Evolutionary conservation across 2,113 vertebrate species (phyloP), one percentile per base, ranked within the genome.

Genomic region (Apteryx owenii): DNA sequence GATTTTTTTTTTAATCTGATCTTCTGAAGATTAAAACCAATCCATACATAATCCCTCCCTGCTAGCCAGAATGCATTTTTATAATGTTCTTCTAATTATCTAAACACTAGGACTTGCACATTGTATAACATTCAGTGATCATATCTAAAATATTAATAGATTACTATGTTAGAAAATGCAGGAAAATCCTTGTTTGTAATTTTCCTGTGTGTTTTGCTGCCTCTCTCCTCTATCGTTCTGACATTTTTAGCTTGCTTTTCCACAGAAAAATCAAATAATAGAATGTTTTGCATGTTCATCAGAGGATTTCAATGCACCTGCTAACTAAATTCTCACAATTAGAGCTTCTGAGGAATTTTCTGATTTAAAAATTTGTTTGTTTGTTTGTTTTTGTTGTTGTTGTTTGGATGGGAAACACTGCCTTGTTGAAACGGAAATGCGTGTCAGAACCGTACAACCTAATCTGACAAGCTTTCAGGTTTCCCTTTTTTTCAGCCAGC

Each of bases 21-120:
- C 81, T 94, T 94, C 79, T 94, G 50, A 97, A 97, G 96, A 97
- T 97, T 96, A 97, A 96, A 95, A 81, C 7, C 86, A 97, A 95
- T 92, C 95, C 91, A 91, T 78, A 68, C 33, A 90, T 96, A 97
- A 97, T 96, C 94, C 85, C 51, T 95, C 44, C 46, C 53, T 91
- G 51, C 60, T 81, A 93, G 92, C 73, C 70, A 90, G 85, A 92
- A 89, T 83, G 65, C 54, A 91, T 91, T 96, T 98, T 79, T 21
- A 23, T 97, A 97, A 91, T 95, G 58, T 93, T 94, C 50, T 23
- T 95, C 86, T 93, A 96, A 97, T 96, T 97, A 97, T 94, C 88
- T 88, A 90, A 93, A 90, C 75, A 81, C 58, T 79, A 60, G 46
- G 72, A 76, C 85, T 90, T 96, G 78, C 46, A 78, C 75, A 88